These are phyloP conservation scores for Rosalia funebris DNA, from an alignment of 2,888 invertebrate genomes.

Conservation along the genomic window DNA sequence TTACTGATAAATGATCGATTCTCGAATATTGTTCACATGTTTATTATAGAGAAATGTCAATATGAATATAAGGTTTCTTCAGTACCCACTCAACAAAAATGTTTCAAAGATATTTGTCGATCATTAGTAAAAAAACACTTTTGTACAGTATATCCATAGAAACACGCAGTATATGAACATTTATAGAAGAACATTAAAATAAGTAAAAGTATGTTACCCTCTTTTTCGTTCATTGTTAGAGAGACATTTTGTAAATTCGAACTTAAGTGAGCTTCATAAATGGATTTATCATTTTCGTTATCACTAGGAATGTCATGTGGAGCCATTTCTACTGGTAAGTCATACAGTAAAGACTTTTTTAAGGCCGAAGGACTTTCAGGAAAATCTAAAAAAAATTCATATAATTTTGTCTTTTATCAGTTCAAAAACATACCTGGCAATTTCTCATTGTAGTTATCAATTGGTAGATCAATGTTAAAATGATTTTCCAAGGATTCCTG, in stretches of 20 bases:
- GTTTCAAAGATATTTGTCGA: too few relatives aligned
- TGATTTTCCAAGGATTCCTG: conserved; percentile 49
- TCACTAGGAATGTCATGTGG: conserved; percentile 60
- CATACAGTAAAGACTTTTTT: conserved; percentile 66
- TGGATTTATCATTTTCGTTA: conserved; percentile 66
- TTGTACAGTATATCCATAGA: too few relatives aligned
- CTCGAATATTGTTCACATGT: too few relatives aligned
- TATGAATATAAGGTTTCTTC: too few relatives aligned
- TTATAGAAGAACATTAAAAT: too few relatives aligned
- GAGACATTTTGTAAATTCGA: conserved; percentile 66
- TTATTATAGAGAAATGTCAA: too few relatives aligned
- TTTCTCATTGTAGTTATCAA: conserved; percentile 54
- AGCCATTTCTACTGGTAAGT: conserved; percentile 68
- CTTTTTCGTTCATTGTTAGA: conserved; percentile 65
- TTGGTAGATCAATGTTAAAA: conserved; percentile 50
- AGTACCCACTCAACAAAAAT: too few relatives aligned
- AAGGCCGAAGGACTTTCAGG: conserved; percentile 70
- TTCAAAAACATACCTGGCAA: conserved; percentile 51
- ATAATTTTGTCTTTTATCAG: not conserved
- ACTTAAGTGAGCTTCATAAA: conserved; percentile 66
- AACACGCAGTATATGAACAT: too few relatives aligned
- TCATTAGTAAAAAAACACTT: too few relatives aligned
- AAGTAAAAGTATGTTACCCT: too few relatives aligned
- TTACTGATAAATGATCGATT: too few relatives aligned
- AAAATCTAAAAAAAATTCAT: conserved; percentile 58